phyloP scores from a whole-genome alignment of 1,140 invertebrate genomes.

The Dysdera silvatica region DNA sequence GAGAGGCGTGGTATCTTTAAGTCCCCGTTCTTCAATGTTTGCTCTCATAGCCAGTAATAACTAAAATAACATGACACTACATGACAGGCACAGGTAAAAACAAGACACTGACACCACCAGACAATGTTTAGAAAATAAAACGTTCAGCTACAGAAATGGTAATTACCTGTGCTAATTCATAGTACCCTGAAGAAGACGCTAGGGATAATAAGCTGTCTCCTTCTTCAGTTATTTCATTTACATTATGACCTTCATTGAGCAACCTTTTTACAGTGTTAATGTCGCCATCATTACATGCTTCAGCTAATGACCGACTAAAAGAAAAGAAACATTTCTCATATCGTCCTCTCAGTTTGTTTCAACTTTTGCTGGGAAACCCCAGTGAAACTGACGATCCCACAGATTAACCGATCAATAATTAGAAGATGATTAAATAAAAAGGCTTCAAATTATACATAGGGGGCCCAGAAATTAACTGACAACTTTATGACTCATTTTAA shows the following conservation, averaged over 20 bases:
- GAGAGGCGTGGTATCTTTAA: conserved; percentile 90
- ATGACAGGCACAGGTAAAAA: neutral
- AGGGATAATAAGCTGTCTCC: conserved; percentile 84
- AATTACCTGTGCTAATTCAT: conserved; percentile 76
- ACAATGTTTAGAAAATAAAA: conserved; percentile 7
- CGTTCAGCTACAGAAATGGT: too few relatives aligned
- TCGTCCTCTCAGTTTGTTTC: too few relatives aligned
- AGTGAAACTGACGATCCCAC: too few relatives aligned
- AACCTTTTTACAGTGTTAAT: conserved; percentile 70
- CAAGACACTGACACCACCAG: neutral
- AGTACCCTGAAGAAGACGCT: conserved; percentile 87
- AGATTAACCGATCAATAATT: too few relatives aligned
- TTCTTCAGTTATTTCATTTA: conserved; percentile 87
- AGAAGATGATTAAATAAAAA: too few relatives aligned
- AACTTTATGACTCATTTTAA: too few relatives aligned
- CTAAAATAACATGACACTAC: conserved; percentile 44
- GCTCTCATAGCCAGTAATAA: conserved; percentile 92
- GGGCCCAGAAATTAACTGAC: too few relatives aligned
- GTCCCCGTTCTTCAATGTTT: conserved; percentile 74
- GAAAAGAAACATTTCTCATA: too few relatives aligned
- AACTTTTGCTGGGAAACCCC: too few relatives aligned
- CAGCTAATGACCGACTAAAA: conserved; percentile 57
- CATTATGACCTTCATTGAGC: conserved; percentile 79
- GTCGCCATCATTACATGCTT: conserved; percentile 87
- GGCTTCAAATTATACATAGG: too few relatives aligned